phyloP scores from a whole-genome alignment of 2,888 invertebrate species.

The Merodon equestris region DNA sequence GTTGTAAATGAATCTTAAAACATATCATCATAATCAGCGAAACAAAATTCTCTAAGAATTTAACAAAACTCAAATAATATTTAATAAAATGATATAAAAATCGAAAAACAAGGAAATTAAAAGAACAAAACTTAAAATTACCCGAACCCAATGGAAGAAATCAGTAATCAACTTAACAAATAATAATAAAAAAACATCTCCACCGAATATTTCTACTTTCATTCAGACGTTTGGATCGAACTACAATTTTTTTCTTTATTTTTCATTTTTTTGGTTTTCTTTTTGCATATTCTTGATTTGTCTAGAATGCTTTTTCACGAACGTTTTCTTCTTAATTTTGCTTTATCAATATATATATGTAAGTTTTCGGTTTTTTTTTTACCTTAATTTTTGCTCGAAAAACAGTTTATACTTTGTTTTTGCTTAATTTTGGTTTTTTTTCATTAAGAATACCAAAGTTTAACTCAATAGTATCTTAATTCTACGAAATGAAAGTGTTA shows the following conservation, averaged over 20 bases:
- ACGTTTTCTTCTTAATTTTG: slow-evolving; percentile 37
- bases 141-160: slow-evolving; percentile 11
- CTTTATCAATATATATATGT: slow-evolving; percentile 23
- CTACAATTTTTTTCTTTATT: slow-evolving; percentile 27
- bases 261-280: slow-evolving; percentile 18
- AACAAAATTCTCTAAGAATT: slow-evolving; percentile 47
- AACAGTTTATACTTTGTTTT: slow-evolving; percentile 17
- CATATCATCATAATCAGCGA: slow-evolving; percentile 5
- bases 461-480: slow-evolving; percentile 26
- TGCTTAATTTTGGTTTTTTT: not conserved
- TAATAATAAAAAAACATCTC: slow-evolving; percentile 19
- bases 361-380: slow-evolving; percentile 14
- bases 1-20: slow-evolving; percentile 46
- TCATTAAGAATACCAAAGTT: slow-evolving; percentile 15
- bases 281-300: slow-evolving; percentile 40
- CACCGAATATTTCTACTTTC: slow-evolving; percentile 42
- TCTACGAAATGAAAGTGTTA: slow-evolving; percentile 17
- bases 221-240: slow-evolving; percentile 62
- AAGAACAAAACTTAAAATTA: slow-evolving; percentile 20
- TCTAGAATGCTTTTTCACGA: slow-evolving; percentile 9
- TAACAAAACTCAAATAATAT: slow-evolving; percentile 41
- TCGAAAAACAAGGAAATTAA: slow-evolving; percentile 1
- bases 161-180: slow-evolving; percentile 24
- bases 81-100: slow-evolving; percentile 31
- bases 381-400: slow-evolving; percentile 18